Evolutionary conservation across 1,140 invertebrate species (phyloP), one percentile per base, ranked within the genome.

Genomic region (Pseudomyrmex gracilis): DNA sequence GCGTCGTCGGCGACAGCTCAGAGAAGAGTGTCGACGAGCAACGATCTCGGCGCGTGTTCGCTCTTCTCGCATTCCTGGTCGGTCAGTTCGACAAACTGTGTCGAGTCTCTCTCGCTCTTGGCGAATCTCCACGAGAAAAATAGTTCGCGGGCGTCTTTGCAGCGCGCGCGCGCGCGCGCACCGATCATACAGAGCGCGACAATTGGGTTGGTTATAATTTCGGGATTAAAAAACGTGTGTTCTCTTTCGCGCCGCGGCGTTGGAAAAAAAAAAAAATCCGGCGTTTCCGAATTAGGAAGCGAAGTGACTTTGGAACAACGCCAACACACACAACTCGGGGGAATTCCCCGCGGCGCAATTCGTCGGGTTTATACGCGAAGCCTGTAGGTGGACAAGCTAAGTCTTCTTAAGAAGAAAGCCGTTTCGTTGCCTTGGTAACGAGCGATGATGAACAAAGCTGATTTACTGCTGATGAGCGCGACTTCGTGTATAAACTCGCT

Each of bases 91-190:
- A 51, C 68, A 80, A 88, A 82, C 67, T 80, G 66, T 86, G 87
- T 58, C 87, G 84, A 77, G 87, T 78, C 70, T 34, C 34, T 34
- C 34, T 34, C 34, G 66, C 15, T 82, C 84, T 89, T 90, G 88
- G 88, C 88, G 74, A 49, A 15, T 61, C 82, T 90, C 88, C 88
- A 90, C 57, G 64, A 20, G 74, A 74, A 85, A 90, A 90, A 89
- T 87, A 89, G 82, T 76, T 85, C 51, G 61, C 10, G 77, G 85
- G 78, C 68, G 85, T 73, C 61, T 85, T 66, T 78, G 34, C 82
- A 51, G 45, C 89, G 88, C 85, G 85, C 85, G 82, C 34, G 73
- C 47, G 49, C 45, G 84, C 34, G 73, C 47, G 49, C 45, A 78
- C 60, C 61, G 24, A 3, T 24, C 3, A 24, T 2, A 24, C 2